Conservation (phyloP, 2,113 vertebrate genomes). For the Chauna torquata region DNA sequence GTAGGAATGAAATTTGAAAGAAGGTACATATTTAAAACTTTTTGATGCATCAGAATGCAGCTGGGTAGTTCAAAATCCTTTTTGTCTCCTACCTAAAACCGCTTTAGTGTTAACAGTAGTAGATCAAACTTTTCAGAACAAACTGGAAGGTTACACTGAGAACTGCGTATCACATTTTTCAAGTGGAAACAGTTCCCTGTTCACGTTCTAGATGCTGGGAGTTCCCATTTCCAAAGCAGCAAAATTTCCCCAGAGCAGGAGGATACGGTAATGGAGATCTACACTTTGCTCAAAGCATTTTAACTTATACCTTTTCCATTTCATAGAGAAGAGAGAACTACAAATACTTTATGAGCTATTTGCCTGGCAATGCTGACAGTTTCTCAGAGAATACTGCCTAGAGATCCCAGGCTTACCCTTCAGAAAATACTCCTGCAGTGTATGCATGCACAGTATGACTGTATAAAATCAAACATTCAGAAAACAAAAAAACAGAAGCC, state of each 20-base stretch:
- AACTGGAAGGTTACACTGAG: background rate
- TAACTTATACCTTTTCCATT: background rate
- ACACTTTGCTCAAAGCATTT: background rate
- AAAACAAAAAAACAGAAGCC: background rate
- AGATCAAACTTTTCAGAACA: background rate
- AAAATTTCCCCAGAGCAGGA: background rate
- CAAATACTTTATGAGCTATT: background rate
- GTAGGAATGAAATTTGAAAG: background rate
- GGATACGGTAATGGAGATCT: background rate
- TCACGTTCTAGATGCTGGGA: background rate
- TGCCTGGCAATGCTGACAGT: background rate
- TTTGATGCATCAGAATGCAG: background rate
- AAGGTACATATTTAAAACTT: background rate
- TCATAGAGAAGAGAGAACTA: background rate
- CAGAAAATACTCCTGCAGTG: background rate
- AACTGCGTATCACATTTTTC: background rate
- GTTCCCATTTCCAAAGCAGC: background rate
- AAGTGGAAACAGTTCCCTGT: background rate
- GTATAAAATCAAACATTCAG: background rate
- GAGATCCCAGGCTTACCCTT: background rate
- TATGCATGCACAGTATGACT: background rate
- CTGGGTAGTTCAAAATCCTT: background rate
- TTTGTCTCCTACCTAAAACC: background rate
- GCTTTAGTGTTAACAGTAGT: background rate
- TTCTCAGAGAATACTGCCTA: background rate